These are phyloP conservation scores for Onthophagus sagittarius DNA, from an alignment of 2,888 invertebrate species.

Conservation along the genomic window DNA sequence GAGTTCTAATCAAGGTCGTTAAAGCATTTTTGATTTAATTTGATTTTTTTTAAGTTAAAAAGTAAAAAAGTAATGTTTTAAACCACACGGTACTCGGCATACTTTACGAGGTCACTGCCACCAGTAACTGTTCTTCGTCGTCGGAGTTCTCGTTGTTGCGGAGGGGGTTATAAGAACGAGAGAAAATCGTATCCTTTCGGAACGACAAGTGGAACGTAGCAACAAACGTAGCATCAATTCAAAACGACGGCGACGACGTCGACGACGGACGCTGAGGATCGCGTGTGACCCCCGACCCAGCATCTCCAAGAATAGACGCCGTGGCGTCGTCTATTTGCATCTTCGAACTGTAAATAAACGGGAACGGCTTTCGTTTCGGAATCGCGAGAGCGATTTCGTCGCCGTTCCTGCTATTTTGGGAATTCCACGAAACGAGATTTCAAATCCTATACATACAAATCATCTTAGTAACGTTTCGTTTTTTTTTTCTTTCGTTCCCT, in stretches of 20 bases:
- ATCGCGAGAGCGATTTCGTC: not conserved
- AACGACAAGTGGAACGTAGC: not conserved
- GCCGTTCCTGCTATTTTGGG: not conserved
- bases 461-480: too few relatives aligned
- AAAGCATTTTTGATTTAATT: not conserved
- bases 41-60: not conserved
- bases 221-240: too few relatives aligned
- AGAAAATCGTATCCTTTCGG: not conserved
- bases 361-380: not conserved
- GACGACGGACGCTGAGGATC: too few relatives aligned
- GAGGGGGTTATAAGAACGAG: not conserved
- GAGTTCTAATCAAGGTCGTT: not conserved
- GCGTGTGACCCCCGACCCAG: not conserved
- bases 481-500: too few relatives aligned
- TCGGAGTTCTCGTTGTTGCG: not conserved
- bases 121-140: constrained; percentile 5
- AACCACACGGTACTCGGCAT: not conserved
- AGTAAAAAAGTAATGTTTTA: too few relatives aligned
- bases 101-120: constrained; percentile 11
- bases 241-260: too few relatives aligned
- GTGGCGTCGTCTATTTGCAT: not conserved
- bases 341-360: not conserved
- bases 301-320: not conserved
- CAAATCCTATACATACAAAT: not conserved
- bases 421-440: not conserved